Percentiles rank a stretch among this genome's conserved stretches.
Conservation (phyloP, 2,888 invertebrate genomes). For the Zootermopsis nevadensis region DNA sequence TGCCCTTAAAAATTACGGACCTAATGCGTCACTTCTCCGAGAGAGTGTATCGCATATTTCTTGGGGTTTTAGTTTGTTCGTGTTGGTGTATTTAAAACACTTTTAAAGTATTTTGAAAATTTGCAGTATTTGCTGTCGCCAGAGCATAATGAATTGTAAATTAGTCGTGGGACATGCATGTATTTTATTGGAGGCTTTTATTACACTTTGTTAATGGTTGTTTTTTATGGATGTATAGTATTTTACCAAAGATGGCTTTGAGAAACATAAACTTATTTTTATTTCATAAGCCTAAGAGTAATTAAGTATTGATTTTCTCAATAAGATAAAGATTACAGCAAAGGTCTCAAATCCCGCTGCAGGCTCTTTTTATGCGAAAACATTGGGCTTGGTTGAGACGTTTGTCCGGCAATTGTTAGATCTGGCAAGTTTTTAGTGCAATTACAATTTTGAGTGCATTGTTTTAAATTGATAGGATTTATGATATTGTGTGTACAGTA, state of each 20-base stretch:
- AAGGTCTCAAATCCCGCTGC: conserved; percentile 34
- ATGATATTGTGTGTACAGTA: conserved; percentile 26
- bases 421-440: conserved; percentile 33
- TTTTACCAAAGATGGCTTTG: conserved; percentile 46
- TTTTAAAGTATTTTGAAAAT: conserved; percentile 33
- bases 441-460: conserved; percentile 16
- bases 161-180: conserved; percentile 7
- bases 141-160: conserved; percentile 24
- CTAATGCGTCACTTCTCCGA: background rate
- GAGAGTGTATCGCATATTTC: background rate
- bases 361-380: conserved; percentile 47
- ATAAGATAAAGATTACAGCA: background rate
- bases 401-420: background rate
- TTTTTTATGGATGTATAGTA: conserved; percentile 38
- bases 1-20: conserved; percentile 7
- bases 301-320: conserved; percentile 1
- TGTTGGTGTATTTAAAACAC: conserved; percentile 39
- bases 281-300: conserved; percentile 8
- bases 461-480: conserved; percentile 20
- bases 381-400: conserved; percentile 33
- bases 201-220: conserved; percentile 18
- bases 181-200: conserved; percentile 22
- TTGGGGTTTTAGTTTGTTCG: background rate
- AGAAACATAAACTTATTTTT: conserved; percentile 25
- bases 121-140: conserved; percentile 37